Evolutionary conservation across 2,888 invertebrate genomes (phyloP).

Genomic region (Epirrhoe alternata): DNA sequence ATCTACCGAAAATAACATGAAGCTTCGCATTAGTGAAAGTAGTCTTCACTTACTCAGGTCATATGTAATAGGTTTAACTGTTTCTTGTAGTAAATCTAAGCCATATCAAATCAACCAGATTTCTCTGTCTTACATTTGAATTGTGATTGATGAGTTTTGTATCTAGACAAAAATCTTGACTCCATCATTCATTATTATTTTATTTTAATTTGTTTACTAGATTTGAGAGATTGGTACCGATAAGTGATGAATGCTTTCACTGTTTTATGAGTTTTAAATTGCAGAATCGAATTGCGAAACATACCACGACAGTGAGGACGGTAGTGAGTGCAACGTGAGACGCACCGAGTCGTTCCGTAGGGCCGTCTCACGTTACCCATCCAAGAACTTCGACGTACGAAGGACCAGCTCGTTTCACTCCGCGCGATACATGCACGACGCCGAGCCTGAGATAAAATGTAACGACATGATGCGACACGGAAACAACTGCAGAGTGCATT

Average conservation of each 20-base stretch:
- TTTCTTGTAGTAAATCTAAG: slow-evolving; percentile 5
- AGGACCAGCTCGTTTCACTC: slow-evolving; percentile 77
- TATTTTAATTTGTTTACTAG: too few relatives aligned
- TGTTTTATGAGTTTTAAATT: slow-evolving; percentile 34
- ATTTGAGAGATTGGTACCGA: too few relatives aligned
- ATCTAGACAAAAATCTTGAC: not conserved
- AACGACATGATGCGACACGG: slow-evolving; percentile 60
- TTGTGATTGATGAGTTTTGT: slow-evolving; percentile 13
- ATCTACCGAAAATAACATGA: not conserved
- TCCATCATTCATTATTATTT: slow-evolving; percentile 9
- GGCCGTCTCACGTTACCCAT: slow-evolving; percentile 66
- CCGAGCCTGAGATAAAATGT: slow-evolving; percentile 59
- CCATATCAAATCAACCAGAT: slow-evolving; percentile 1
- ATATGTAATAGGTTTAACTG: not conserved
- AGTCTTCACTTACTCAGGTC: not conserved
- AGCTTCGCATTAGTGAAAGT: not conserved
- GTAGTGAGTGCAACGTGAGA: slow-evolving; percentile 74
- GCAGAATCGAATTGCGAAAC: slow-evolving; percentile 79
- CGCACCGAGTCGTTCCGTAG: slow-evolving; percentile 75
- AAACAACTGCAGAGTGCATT: slow-evolving; percentile 71
- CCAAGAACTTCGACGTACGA: slow-evolving; percentile 69
- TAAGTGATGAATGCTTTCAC: not conserved
- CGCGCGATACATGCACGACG: slow-evolving; percentile 67
- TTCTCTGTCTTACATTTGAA: slow-evolving; percentile 6
- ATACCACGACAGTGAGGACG: slow-evolving; percentile 77